Evolutionary conservation across 2,888 invertebrate genomes (phyloP), one percentile per base, ranked within the genome.

Genomic region (Rhorus exstirpatorius): DNA sequence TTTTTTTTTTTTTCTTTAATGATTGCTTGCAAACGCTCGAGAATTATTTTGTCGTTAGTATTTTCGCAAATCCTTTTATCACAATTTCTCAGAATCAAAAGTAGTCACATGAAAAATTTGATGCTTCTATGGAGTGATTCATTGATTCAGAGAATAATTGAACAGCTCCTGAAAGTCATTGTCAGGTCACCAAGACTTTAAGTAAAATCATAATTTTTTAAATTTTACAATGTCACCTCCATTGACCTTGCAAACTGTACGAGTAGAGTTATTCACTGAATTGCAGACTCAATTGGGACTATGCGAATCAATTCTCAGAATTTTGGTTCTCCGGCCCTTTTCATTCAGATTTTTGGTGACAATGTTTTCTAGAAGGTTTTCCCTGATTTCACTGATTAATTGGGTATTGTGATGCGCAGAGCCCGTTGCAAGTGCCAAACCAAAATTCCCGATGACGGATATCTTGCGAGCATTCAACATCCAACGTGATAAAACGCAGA

Each of bases 351-450:
- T n/a, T n/a, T n/a, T n/a, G n/a, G n/a, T n/a, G n/a, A 3, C 31
- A 3, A 31, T 6, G 6, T 31, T 3, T 31, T 31, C 31, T 31
- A 2, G 31, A 31, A 6, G 14, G 14, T 26, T 21, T 35, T 26
- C 4, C 8, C 17, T 14, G 19, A 21, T 63, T 19, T 41, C 17
- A 6, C 10, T 17, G 14, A 1, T 10, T 26, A n/a, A 24, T 26
- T 24, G 26, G n/a, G 26, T 26, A 53, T 53, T 53, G 31, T 88
- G 55, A 68, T 63, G 55, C 38, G 12, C 90, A 96, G 96, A 96
- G 94, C 96, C 96, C 87, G 95, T 96, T 94, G 96, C 96, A 93
- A 95, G 95, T 92, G 95, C 96, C 81, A 94, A 95, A 86, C 92
- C 91, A 8, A 92, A 92, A 87, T 88, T 92, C 83, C 90, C 91